Percentiles rank a stretch among this genome's conserved stretches.
These are phyloP conservation scores for Cephus runcator DNA, from an alignment of 2,888 invertebrate species.

Conservation along the genomic window DNA sequence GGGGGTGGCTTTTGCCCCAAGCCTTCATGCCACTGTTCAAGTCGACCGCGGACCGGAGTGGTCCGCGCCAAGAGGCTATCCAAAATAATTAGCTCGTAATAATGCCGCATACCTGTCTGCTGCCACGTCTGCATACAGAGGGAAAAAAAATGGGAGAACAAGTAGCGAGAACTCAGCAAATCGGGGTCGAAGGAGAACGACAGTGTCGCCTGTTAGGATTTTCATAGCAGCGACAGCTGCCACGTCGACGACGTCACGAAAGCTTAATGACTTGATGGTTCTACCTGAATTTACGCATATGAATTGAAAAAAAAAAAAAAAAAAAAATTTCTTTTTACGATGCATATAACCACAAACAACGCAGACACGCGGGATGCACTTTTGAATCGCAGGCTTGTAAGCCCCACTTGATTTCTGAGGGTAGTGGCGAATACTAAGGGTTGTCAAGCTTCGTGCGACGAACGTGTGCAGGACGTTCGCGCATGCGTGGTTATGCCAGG, in stretches of 20 bases:
- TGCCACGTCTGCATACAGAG: not conserved
- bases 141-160: not conserved
- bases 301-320: not conserved
- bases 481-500: not conserved
- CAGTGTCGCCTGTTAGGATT: not conserved
- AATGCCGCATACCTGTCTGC: slow-evolving; percentile 7
- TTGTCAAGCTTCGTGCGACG: not conserved
- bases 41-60: slow-evolving; percentile 10
- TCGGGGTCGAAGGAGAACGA: not conserved
- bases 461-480: not conserved
- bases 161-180: not conserved
- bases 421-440: not conserved
- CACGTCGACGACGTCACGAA: not conserved
- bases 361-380: not conserved
- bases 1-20: not conserved
- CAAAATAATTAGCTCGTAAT: slow-evolving; percentile 34
- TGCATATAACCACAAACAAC: not conserved
- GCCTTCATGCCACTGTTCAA: not conserved
- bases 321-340: not conserved
- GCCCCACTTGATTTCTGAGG: not conserved
- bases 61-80: slow-evolving; percentile 19
- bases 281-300: not conserved
- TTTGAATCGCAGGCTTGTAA: not conserved
- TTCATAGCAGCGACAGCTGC: not conserved
- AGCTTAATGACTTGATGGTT: no score